These are phyloP conservation scores for Ennomos fuscantarius DNA, from an alignment of 2,888 invertebrate species.

Conservation along the genomic window DNA sequence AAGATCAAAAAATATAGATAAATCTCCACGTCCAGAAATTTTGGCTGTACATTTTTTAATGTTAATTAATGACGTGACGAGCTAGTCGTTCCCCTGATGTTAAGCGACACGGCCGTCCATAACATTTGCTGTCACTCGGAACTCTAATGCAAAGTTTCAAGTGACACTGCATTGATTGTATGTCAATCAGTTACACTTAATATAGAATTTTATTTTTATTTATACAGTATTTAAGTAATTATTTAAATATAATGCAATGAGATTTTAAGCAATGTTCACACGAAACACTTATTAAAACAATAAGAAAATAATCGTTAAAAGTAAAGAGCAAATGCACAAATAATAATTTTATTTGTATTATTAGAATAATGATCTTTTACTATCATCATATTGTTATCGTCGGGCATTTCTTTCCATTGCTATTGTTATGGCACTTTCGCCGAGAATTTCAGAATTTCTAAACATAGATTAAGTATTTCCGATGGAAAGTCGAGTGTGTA, in stretches of 20 bases:
- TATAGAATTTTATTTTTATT: no score
- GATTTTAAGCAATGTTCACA: neutral
- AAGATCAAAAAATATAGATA: no score
- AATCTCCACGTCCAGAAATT: no score
- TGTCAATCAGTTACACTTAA: no score
- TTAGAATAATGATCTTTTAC: neutral
- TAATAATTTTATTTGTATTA: slow-evolving; percentile 1
- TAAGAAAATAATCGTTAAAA: slow-evolving; percentile 4
- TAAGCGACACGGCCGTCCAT: no score
- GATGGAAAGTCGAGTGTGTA: neutral
- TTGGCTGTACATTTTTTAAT: no score
- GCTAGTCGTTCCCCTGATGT: no score
- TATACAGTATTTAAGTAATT: no score
- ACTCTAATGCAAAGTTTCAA: no score
- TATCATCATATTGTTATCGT: slow-evolving; percentile 1
- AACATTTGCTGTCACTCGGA: no score
- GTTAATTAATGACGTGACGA: no score
- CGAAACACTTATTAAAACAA: slow-evolving; percentile 3
- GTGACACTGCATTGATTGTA: no score
- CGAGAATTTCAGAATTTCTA: neutral
- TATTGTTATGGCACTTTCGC: slow-evolving; percentile 12
- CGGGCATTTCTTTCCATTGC: slow-evolving; percentile 3
- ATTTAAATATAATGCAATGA: neutral
- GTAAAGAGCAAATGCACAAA: slow-evolving; percentile 1
- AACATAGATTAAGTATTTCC: neutral